Evolutionary conservation across 2,113 vertebrate species (phyloP).

Genomic region (Eclectus roratus): DNA sequence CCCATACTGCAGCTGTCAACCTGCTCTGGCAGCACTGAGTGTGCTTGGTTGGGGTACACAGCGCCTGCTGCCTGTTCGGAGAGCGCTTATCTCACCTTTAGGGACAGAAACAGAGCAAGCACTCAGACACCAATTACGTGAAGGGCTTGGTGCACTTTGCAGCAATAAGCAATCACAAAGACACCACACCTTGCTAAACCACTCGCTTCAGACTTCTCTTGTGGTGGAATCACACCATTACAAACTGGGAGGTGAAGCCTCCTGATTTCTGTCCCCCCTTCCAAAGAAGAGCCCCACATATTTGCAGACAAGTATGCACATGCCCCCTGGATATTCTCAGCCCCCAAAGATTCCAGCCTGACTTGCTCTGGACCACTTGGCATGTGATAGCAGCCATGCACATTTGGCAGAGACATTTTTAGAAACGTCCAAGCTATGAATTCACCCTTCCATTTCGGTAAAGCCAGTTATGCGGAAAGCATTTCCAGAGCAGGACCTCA

Average conservation of each 20-base stretch:
- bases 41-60: fast-evolving
- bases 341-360: constrained; percentile 59
- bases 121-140: not conserved
- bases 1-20: fast-evolving
- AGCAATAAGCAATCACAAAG: not conserved
- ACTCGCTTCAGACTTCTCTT: not conserved
- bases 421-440: constrained; percentile 59
- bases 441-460: constrained; percentile 54
- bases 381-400: constrained; percentile 33
- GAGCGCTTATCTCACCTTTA: not conserved
- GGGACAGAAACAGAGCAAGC: not conserved
- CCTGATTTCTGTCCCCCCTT: not conserved
- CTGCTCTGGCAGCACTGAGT: not conserved
- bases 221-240: not conserved
- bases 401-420: constrained; percentile 67
- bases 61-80: not conserved
- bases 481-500: constrained; percentile 19
- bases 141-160: not conserved
- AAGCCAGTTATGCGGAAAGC: constrained; percentile 45
- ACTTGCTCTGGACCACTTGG: constrained; percentile 59
- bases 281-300: not conserved
- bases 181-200: not conserved
- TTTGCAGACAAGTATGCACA: constrained; percentile 45
- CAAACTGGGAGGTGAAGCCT: not conserved
- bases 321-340: constrained; percentile 64